Evolutionary conservation across 2,797 vertebrate genomes (phyloP), one percentile per base, ranked within the genome.

Genomic region (Zalophus californianus): DNA sequence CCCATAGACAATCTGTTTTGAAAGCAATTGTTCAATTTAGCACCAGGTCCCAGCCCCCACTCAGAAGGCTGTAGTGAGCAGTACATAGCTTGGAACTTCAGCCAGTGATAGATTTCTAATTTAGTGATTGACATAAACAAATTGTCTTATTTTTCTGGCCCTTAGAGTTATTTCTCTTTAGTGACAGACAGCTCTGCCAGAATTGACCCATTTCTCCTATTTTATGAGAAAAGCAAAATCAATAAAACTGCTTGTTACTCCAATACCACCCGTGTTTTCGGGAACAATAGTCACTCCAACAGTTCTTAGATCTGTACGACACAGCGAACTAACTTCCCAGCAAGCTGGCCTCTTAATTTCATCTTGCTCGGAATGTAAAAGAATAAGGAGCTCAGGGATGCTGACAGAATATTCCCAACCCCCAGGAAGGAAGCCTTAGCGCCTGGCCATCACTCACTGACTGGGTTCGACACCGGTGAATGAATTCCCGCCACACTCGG

Each of bases 401-500:
- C 91, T 94, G 96, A 92, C 98, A 56, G 93, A 97, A 91, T 21
- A 54, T 44, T 97, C 97, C 87, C 95, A 27, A 2, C 41, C 86
- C 38, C 88, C 91, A 54, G 60, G 79, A 96, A 97, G 78, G 91
- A 97, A 88, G 93, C 52, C 87, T 97, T 85, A 96, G 91, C 85
- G 86, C 60, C 91, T 50, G 70, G 91, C 96, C 92, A 60, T 96
- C 93, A 52, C 85, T 97, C 68, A 38, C 56, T 94, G 72, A 23
- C 90, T 75, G 75, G 72, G 90, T 93, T 97, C 84, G 97, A 98
- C 97, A 98, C 96, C 97, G 96, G 98, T 96, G 95, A 97, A 98
- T 96, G 95, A 97, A 92, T 83, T 96, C 88, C 96, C 94, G 44
- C 93, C 92, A 82, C 60, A 92, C 97, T 93, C 41, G 56, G 56